Percentiles rank a stretch among this genome's conserved stretches.
phyloP scores from a whole-genome alignment of 1,140 invertebrate genomes.

The Drepana arcuata region DNA sequence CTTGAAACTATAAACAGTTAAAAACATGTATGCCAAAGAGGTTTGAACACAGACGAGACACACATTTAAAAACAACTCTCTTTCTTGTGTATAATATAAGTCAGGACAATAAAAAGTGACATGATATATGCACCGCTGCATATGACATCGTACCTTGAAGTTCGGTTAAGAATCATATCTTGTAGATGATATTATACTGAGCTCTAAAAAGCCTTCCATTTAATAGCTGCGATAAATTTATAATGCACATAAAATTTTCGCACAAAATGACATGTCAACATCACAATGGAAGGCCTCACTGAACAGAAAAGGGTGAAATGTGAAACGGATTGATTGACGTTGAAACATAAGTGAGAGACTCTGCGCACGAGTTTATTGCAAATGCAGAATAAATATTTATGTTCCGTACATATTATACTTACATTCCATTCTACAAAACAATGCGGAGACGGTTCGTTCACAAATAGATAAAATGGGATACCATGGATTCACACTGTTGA shows the following conservation, averaged over 20 bases:
- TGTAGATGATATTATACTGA: background rate
- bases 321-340: constrained; percentile 31
- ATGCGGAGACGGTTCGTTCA: background rate
- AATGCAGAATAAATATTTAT: constrained; percentile 54
- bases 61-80: too few species aligned
- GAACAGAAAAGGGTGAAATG: constrained; percentile 8
- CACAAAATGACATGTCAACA: constrained; percentile 21
- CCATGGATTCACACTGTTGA: too few species aligned
- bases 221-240: constrained; percentile 1
- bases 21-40: background rate
- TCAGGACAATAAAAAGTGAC: too few species aligned
- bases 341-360: constrained; percentile 50
- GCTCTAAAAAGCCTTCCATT: background rate
- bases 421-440: constrained; percentile 17
- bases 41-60: background rate
- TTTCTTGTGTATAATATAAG: too few species aligned
- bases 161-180: background rate
- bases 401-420: constrained; percentile 23
- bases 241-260: constrained; percentile 12
- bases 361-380: constrained; percentile 31
- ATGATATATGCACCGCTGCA: too few species aligned
- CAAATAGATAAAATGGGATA: too few species aligned
- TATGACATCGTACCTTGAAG: too few species aligned
- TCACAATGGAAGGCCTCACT: background rate
- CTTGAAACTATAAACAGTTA: background rate